These are phyloP conservation scores for Vipera latastei DNA, from an alignment of 2,797 vertebrate species.

Conservation along the genomic window DNA sequence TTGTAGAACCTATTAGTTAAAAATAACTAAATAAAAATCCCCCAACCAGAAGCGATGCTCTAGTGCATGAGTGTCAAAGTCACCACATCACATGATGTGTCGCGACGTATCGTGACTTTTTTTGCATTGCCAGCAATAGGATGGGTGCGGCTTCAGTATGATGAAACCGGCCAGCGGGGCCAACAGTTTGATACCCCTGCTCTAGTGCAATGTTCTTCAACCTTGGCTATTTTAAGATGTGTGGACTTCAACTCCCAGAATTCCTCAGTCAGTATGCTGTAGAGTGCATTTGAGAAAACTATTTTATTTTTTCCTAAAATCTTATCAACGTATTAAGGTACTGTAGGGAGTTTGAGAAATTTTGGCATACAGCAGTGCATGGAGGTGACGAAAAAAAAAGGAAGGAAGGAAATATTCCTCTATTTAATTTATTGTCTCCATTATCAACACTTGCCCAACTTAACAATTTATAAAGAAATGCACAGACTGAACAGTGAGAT, in stretches of 20 bases:
- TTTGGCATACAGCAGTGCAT: background rate
- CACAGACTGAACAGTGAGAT: background rate
- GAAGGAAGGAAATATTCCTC: background rate
- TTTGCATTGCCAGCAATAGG: too few relatives aligned
- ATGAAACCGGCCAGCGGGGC: too few relatives aligned
- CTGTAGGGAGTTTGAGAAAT: too few relatives aligned
- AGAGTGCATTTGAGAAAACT: background rate
- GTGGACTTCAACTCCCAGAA: background rate
- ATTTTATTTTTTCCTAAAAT: background rate
- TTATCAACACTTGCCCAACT: too few relatives aligned
- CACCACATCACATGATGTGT: too few relatives aligned
- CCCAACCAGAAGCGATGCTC: background rate
- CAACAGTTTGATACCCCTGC: too few relatives aligned
- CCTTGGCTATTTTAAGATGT: too few relatives aligned
- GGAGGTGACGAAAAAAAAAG: too few relatives aligned
- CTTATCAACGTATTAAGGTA: background rate
- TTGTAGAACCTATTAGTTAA: background rate
- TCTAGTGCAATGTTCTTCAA: too few relatives aligned
- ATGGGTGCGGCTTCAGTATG: too few relatives aligned
- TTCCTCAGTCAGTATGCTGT: background rate
- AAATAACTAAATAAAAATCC: background rate
- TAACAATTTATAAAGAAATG: background rate
- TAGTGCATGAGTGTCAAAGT: background rate
- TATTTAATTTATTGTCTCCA: background rate
- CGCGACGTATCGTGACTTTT: too few relatives aligned